Evolutionary conservation across 2,797 vertebrate species (phyloP), one percentile per base, ranked within the genome.

Genomic region (Pseudomugil gertrudae): DNA sequence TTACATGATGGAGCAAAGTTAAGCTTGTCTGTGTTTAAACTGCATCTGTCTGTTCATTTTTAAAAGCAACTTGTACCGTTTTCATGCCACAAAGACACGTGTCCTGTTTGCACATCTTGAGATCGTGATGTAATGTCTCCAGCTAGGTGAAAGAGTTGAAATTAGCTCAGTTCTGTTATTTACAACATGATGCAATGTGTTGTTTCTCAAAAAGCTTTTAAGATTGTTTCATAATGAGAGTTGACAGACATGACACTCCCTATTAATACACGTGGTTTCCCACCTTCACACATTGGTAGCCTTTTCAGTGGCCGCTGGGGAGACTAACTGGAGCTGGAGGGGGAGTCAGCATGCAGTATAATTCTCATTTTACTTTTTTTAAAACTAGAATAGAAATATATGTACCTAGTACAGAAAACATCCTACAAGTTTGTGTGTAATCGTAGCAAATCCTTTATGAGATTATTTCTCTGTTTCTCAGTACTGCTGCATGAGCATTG

Each of bases 31-130:
- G 1, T 71, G 53, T 56, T 55, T 45, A 23, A 69, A 66, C 53
- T 48, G 9, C 32, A 19, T 76, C 66, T 62, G 66, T 76, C 66
- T 72, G 59, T 53, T 64, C n/a, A 48, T 19, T 48, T 57, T 71
- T 14, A 56, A 65, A 65, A 58, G 65, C 15, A 30, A 30, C 30
- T 33, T 7, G 26, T 69, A 5, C 35, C 1, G 59, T 84, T 79
- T 71, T 74, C 64, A 62, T 63, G 75, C 66, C 68, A 3, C 29
- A 29, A 23, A 78, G 72, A 15, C n/a, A 71, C 29, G 23, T 70
- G 72, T 79, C 63, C 64, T 63, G 66, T 84, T 78, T 75, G 58
- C 62, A 63, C 69, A n/a, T 84, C 72, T 72, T 65, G 53, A 26
- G 53, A 26, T 66, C 67, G 58, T 74, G 47, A 83, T 65, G 74